These are phyloP conservation scores for Dunckerocampus dactyliophorus DNA, from an alignment of 2,113 vertebrate genomes.

Conservation along the genomic window DNA sequence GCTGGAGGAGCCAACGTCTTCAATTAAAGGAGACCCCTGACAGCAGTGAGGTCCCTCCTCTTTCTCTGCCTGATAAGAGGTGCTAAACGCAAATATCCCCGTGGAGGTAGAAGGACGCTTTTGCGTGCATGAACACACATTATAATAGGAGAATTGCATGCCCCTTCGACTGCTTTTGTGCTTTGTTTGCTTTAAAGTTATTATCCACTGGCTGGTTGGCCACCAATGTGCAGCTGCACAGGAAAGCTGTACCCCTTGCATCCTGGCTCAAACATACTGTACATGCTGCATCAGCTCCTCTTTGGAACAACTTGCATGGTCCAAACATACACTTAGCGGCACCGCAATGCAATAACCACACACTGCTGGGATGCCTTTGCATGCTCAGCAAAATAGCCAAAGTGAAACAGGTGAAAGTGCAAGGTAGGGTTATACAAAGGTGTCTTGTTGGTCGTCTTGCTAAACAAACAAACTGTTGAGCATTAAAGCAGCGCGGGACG, in stretches of 20 bases:
- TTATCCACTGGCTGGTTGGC: conserved; percentile 24
- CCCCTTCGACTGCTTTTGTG: too few relatives aligned
- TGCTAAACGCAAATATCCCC: conserved; percentile 22
- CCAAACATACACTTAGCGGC: conserved; percentile 13
- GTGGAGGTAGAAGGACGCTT: too few relatives aligned
- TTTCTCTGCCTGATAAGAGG: conserved; percentile 36
- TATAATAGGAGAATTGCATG: too few relatives aligned
- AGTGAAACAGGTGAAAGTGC: background rate
- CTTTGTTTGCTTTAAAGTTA: conserved; percentile 33
- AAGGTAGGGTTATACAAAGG: background rate
- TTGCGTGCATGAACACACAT: too few relatives aligned
- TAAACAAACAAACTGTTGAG: background rate
- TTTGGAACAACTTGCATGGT: conserved; percentile 3
- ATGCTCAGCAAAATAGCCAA: background rate
- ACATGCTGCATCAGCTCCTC: conserved; percentile 43
- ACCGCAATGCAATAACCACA: background rate
- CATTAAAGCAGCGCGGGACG: background rate
- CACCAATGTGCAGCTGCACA: conserved; percentile 41
- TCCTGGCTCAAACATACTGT: conserved; percentile 6
- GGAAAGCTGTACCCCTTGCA: conserved; percentile 29
- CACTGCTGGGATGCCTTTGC: background rate
- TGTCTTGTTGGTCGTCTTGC: background rate
- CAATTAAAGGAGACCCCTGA: conserved; percentile 53
- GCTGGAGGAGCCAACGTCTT: conserved; percentile 38
- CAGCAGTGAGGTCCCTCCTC: conserved; percentile 22